Base-by-base conservation (phyloP, 2,113 vertebrate species). In the Vireo altiloquus region DNA sequence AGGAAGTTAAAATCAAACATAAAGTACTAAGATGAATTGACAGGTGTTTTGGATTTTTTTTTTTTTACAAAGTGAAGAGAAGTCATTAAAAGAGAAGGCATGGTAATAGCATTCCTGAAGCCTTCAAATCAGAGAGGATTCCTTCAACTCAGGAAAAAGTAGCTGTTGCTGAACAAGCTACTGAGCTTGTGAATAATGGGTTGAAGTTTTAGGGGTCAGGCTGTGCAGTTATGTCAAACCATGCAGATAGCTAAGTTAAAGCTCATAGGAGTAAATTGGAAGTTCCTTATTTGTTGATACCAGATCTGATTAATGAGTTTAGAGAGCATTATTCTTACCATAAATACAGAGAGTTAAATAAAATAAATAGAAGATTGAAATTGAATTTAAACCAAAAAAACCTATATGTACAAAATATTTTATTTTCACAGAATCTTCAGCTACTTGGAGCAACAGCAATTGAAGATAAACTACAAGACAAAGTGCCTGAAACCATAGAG, bases 401-500 rank as follows among this genome's bases (percentile, higher is more conserved):
- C 1, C 4, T 59, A 0, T 5, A 6, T 25, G 9, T 77, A 42
- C 42, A 39, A 70, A 53, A 50, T 44, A n/a, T 77, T 94, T 47
- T 82, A 8, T 92, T 49, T 90, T 57, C 21, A 47, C 89, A 99
- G 99, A 99, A 99, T 97, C 98, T 99, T 97, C 99, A 99, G 90
- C 97, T 99, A 50, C 98, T 99, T 28, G 99, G 99, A 82, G 99
- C 99, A 96, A 99, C 99, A 61, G 99, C 99, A 56, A 99, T 99
- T 56, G 99, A 99, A 93, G 99, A 99, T 96, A 99, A 98, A 95
- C 98, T 99, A 54, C 99, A 99, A 97, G 99, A 99, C 90, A 99
- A 98, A 93, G 99, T 99, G 61, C 99, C 99, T 46, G 99, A 99
- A 97, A 99, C 99, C 71, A 99, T 99, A 72, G 99, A 99, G 97